These are phyloP conservation scores for Scylla paramamosain DNA, from an alignment of 1,140 invertebrate genomes.

Conservation along the genomic window DNA sequence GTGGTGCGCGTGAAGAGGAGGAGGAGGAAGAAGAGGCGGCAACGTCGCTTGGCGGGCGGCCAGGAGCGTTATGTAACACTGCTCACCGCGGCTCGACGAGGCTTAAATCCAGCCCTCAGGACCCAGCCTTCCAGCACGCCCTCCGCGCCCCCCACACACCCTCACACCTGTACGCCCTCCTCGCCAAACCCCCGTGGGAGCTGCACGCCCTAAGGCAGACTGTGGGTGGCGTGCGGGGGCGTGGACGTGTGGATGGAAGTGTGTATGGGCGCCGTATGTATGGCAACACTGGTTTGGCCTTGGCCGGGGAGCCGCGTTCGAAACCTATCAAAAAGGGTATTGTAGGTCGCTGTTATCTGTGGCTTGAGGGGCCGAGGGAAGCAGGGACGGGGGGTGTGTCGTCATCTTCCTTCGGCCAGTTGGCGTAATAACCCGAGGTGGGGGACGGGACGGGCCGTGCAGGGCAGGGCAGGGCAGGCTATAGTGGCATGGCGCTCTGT, in stretches of 20 bases:
- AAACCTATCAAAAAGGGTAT: background rate
- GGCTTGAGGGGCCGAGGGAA: no score
- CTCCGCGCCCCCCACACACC: background rate
- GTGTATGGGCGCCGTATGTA: constrained; percentile 2
- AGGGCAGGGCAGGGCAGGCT: no score
- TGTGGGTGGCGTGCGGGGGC: background rate
- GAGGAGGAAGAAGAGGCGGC: background rate
- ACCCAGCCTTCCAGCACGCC: background rate
- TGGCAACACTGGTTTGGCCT: constrained; percentile 18
- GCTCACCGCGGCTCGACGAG: background rate
- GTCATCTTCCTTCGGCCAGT: no score
- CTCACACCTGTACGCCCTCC: background rate
- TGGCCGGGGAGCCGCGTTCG: background rate
- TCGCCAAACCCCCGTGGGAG: background rate
- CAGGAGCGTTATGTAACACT: background rate
- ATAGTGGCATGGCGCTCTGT: no score
- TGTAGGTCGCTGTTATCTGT: no score
- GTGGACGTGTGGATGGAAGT: background rate
- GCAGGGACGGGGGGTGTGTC: no score
- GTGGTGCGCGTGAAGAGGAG: no score
- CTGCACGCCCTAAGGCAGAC: background rate
- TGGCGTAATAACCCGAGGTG: no score
- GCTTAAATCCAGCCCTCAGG: background rate
- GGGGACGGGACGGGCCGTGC: no score
- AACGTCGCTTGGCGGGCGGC: background rate